Conservation (phyloP, 1,140 invertebrate genomes). For the Centruroides sculpturatus region DNA sequence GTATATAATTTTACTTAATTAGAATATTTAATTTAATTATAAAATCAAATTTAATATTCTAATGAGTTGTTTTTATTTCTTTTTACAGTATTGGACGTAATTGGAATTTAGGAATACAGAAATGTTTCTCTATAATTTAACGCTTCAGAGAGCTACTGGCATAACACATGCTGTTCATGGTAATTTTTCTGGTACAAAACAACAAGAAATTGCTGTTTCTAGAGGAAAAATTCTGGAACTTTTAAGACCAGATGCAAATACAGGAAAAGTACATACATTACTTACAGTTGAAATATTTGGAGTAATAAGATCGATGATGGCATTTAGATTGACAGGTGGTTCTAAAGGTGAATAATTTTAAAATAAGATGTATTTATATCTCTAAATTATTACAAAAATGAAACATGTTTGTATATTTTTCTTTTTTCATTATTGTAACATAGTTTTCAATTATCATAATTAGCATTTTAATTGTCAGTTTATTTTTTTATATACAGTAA, state of each 20-base stretch:
- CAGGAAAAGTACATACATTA: constrained; percentile 94
- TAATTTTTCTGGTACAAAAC: constrained; percentile 94
- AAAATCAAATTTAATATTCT: too few species aligned
- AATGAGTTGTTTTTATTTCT: too few species aligned
- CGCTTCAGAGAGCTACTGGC: constrained; percentile 86
- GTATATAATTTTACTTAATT: too few species aligned
- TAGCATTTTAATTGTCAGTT: too few species aligned
- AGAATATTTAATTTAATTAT: too few species aligned
- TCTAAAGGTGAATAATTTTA: constrained; percentile 60
- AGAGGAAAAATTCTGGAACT: constrained; percentile 89
- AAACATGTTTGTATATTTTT: constrained; percentile 1
- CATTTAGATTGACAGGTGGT: constrained; percentile 90
- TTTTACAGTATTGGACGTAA: too few species aligned
- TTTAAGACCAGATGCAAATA: constrained; percentile 87
- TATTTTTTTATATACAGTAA: too few species aligned
- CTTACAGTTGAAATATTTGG: constrained; percentile 95
- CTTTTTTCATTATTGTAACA: neutral
- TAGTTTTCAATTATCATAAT: neutral
- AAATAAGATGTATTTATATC: neutral
- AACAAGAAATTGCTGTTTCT: constrained; percentile 92
- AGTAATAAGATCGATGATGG: constrained; percentile 84
- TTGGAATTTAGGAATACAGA: neutral
- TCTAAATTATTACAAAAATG: neutral
- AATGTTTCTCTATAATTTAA: constrained; percentile 98
- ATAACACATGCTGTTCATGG: constrained; percentile 96